A percentile compares a stretch with the other conserved stretches of the same genome.
phyloP scores from a whole-genome alignment of 2,888 invertebrate genomes.

The Blastobasis adustella region DNA sequence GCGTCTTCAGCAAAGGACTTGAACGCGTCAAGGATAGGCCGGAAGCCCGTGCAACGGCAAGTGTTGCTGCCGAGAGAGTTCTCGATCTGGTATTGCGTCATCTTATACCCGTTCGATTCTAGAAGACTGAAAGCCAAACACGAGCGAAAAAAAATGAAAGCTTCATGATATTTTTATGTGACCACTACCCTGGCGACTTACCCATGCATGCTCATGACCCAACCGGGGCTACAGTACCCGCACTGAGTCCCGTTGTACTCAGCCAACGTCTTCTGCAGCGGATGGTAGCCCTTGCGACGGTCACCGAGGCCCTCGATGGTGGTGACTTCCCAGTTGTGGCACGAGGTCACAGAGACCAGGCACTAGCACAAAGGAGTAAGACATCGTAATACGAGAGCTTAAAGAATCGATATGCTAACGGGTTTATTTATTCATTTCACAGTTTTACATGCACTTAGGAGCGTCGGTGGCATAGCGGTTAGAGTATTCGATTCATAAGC shows the following conservation, averaged over 20 bases:
- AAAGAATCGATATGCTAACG: too few species aligned
- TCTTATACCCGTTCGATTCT: constrained; percentile 39
- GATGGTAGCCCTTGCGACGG: constrained; percentile 75
- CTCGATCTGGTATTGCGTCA: constrained; percentile 78
- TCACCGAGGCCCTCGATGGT: constrained; percentile 84
- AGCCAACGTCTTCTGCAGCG: constrained; percentile 75
- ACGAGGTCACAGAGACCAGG: constrained; percentile 64
- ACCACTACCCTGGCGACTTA: constrained; percentile 20
- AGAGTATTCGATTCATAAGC: too few species aligned
- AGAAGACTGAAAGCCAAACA: constrained; percentile 41
- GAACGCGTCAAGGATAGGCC: constrained; percentile 78
- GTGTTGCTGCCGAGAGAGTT: constrained; percentile 82
- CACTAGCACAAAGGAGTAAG: constrained; percentile 41
- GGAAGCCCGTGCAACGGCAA: constrained; percentile 82
- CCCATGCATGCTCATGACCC: constrained; percentile 54
- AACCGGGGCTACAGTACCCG: constrained; percentile 74
- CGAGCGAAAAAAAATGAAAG: too few species aligned
- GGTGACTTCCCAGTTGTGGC: constrained; percentile 78
- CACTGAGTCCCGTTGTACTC: constrained; percentile 79
- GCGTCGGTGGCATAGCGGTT: too few species aligned
- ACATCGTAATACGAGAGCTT: too few species aligned
- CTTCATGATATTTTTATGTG: too few species aligned
- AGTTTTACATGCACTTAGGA: too few species aligned
- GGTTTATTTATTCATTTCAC: too few species aligned
- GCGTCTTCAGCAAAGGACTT: constrained; percentile 73